Base-by-base conservation (phyloP, 1,140 invertebrate genomes). In the Solen grandis region DNA sequence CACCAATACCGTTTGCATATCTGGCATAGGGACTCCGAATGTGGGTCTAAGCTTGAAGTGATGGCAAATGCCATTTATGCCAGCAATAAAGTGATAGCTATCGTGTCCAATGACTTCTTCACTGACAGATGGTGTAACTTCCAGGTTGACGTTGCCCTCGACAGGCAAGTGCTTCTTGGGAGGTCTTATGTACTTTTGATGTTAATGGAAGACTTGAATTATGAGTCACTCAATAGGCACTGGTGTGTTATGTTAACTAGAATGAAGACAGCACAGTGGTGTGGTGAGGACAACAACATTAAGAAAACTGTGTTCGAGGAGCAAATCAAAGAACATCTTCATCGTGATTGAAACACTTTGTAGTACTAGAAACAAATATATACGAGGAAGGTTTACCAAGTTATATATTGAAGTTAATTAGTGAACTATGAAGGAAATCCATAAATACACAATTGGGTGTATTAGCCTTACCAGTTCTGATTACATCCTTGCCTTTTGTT, bases 241-340 rank as follows among this genome's bases (percentile, higher is more conserved):
- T 75, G 73, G 73, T 75, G 73, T 63, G 73, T 75, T 3, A 16
- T 75, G 22, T 33, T 75, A 16, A 75, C 73, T 4, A 75, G 55
- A 33, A 75, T 10, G 25, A 33, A 36, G 8, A 75, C 41, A 19
- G 73, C 10, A 0, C 10, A 52, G 31, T 75, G 73, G 73, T 60
- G 46, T n/a, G n/a, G n/a, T n/a, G n/a, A n/a, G n/a, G n/a, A n/a
- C n/a, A n/a, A n/a, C n/a, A n/a, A n/a, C n/a, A n/a, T n/a, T n/a
- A n/a, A n/a, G n/a, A n/a, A n/a, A n/a, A n/a, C n/a, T n/a, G n/a
- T n/a, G n/a, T n/a, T n/a, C n/a, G n/a, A n/a, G n/a, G n/a, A n/a
- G n/a, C n/a, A n/a, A n/a, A n/a, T n/a, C n/a, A n/a, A n/a, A n/a
- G n/a, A n/a, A n/a, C n/a, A n/a, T n/a, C n/a, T n/a, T n/a, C n/a